phyloP scores from a whole-genome alignment of 2,797 vertebrate species.

The Hozukius guyotensis region DNA sequence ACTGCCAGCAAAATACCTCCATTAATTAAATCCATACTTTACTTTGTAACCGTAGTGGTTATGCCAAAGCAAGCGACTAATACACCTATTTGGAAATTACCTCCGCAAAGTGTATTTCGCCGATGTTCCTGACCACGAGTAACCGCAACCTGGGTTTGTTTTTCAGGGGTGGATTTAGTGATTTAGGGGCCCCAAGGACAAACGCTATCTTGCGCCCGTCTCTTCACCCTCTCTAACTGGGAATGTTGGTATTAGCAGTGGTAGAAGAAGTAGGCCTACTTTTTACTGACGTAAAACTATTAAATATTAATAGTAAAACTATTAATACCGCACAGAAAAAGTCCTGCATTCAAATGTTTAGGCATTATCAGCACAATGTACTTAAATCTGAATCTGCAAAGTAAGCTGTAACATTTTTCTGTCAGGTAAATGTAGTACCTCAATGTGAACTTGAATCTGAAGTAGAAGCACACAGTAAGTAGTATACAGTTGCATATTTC shows the following conservation, averaged over 20 bases:
- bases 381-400: background rate
- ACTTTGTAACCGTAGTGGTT: too few relatives aligned
- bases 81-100: too few relatives aligned
- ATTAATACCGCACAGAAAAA: background rate
- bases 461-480: background rate
- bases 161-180: fast-evolving
- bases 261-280: background rate
- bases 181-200: background rate
- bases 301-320: background rate
- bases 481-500: background rate
- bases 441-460: background rate
- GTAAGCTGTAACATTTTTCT: too few relatives aligned
- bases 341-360: background rate
- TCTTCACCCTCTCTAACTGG: background rate
- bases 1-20: too few relatives aligned
- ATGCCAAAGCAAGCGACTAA: too few relatives aligned
- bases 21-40: too few relatives aligned
- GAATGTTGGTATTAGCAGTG: background rate
- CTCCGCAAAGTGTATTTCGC: too few relatives aligned
- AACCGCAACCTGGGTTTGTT: background rate
- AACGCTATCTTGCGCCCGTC: background rate
- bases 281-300: background rate
- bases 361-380: background rate
- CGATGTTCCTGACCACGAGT: background rate
- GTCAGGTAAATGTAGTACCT: background rate